Conservation (phyloP, 2,113 vertebrate genomes). For the Carassius gibelio region DNA sequence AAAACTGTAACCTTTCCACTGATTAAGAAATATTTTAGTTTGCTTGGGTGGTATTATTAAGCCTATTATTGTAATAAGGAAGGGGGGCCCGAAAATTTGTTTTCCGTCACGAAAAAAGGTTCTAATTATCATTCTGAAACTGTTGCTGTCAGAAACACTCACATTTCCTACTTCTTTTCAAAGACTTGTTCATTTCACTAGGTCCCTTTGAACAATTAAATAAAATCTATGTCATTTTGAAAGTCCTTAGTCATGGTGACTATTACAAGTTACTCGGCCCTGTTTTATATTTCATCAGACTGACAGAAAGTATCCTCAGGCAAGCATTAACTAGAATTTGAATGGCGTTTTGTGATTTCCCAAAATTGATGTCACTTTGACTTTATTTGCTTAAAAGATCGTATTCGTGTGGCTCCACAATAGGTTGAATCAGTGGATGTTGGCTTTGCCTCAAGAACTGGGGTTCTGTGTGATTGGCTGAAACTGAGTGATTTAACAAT, state of each 20-base stretch:
- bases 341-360: not conserved
- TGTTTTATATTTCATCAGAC: not conserved
- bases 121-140: not conserved
- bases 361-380: constrained; percentile 4
- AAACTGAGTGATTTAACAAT: not conserved
- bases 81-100: no score
- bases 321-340: not conserved
- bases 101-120: no score
- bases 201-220: not conserved
- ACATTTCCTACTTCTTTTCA: constrained; percentile 16
- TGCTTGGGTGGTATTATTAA: no score
- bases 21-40: not conserved
- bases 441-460: not conserved
- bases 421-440: not conserved
- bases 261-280: not conserved
- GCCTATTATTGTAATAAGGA: no score
- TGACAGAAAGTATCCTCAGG: not conserved
- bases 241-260: constrained; percentile 44
- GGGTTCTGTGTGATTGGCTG: constrained; percentile 8
- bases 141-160: not conserved
- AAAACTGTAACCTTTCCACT: no score
- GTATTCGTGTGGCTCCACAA: not conserved
- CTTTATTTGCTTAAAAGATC: not conserved
- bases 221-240: not conserved
- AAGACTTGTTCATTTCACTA: not conserved